Base-by-base conservation (phyloP, 2,113 vertebrate species). In the Gallinago media region DNA sequence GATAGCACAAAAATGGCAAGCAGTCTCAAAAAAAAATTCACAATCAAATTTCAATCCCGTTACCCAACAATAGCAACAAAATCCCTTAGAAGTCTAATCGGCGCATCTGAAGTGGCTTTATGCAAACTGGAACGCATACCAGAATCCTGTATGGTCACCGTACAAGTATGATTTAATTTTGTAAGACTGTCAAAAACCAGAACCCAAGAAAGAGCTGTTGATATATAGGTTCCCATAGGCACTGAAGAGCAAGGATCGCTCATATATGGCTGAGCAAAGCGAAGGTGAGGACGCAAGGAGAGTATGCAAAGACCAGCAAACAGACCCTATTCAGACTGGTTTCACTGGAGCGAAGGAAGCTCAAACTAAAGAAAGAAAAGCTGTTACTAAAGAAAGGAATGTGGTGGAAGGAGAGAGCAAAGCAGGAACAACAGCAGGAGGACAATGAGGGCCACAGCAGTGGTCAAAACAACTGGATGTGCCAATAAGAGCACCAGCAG, bases 1-100 rank as follows among this genome's bases (percentile, higher is more conserved):
- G 55, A 83, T 54, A 88, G 65, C 66, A 73, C 44, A 94, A 77
- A 96, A 92, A 89, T 49, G 85, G 85, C 81, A 96, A 92, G 85
- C 82, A 85, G 80, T 47, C 82, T 67, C 84, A 21, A 80, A 88
- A 80, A 83, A 92, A 88, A 81, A 61, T 31, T 21, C 83, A 87
- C 61, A 92, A 93, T 77, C 65, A 54, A 77, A 87, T 86, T 87
- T 88, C 68, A 91, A 40, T 61, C 47, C 44, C 1, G 2, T 84
- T 62, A 88, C 12, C 23, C 46, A 91, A 54, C 50, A 86, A 19
- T 16, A 49, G 58, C 71, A 50, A 40, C 58, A 89, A 63, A 59
- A 31, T n/a, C 17, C 27, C 42, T 25, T 63, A 50, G 13, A 88
- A 81, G 12, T 25, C 65, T 66, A 5, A 95, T 73, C 36, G 9